Conservation (phyloP, 2,797 vertebrate species). For the Forpus xanthops region DNA sequence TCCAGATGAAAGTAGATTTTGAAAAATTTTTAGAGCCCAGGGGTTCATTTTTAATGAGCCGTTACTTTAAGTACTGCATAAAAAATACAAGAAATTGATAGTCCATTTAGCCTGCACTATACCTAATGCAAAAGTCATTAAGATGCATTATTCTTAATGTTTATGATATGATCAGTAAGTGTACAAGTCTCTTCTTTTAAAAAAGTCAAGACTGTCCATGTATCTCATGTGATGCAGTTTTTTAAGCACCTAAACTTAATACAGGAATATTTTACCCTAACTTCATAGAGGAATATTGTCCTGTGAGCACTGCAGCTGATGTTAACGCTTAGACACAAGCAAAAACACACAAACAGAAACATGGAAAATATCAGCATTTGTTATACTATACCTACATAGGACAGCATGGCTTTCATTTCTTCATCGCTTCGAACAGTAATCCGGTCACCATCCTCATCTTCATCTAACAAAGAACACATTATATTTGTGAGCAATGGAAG, state of each 20-base stretch:
- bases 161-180: constrained; percentile 94
- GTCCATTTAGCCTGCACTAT: constrained; percentile 95
- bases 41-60: constrained; percentile 99
- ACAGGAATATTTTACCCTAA: not conserved
- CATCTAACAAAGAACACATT: constrained; percentile 78
- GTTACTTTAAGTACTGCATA: constrained; percentile 99
- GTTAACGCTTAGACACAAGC: not conserved
- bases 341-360: not conserved
- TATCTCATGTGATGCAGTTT: constrained; percentile 18
- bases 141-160: constrained; percentile 97
- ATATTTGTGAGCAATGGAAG: not conserved
- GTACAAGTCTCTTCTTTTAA: constrained; percentile 75
- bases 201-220: constrained; percentile 51
- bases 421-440: constrained; percentile 97
- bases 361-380: not conserved
- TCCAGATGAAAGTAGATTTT: constrained; percentile 96
- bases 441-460: constrained; percentile 96
- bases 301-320: not conserved
- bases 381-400: constrained; percentile 86
- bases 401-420: constrained; percentile 97
- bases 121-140: constrained; percentile 98
- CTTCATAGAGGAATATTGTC: not conserved
- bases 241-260: not conserved
- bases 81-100: constrained; percentile 99
- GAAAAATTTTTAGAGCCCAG: constrained; percentile 92